Conservation (phyloP, 2,797 vertebrate genomes). For the Kryptolebias ocellatus region DNA sequence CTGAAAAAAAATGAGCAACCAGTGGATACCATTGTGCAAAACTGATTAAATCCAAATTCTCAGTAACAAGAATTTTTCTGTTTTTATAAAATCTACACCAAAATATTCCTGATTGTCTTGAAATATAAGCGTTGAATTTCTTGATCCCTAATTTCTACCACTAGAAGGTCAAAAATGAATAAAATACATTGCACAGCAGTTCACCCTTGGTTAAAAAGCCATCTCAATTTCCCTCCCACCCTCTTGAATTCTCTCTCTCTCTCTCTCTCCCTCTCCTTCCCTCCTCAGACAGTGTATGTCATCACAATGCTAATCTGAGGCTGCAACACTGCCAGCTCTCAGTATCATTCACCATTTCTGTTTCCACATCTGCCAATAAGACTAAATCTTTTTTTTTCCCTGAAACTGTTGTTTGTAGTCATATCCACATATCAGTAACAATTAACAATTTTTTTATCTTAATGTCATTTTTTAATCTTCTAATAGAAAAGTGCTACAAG, state of each 20-base stretch:
- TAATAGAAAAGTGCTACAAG: too few relatives aligned
- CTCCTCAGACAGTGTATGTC: slow-evolving; percentile 63
- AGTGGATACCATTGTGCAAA: slow-evolving; percentile 47
- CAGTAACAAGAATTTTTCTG: background rate
- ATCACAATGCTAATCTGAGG: slow-evolving; percentile 68
- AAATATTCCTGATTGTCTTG: slow-evolving; percentile 3
- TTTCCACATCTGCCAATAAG: slow-evolving; percentile 22
- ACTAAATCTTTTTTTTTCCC: slow-evolving; percentile 12
- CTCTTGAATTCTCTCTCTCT: slow-evolving; percentile 34
- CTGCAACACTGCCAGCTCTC: slow-evolving; percentile 48
- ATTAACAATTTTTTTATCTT: background rate
- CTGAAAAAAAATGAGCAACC: slow-evolving; percentile 32
- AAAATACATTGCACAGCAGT: slow-evolving; percentile 55
- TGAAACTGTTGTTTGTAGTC: background rate
- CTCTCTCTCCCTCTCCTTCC: slow-evolving; percentile 8
- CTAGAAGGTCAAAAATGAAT: slow-evolving; percentile 13
- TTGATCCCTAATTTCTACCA: slow-evolving; percentile 26
- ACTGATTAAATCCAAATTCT: slow-evolving; percentile 35
- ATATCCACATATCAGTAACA: background rate
- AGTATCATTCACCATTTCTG: slow-evolving; percentile 13
- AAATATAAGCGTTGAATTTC: slow-evolving; percentile 12
- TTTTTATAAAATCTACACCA: slow-evolving; percentile 11
- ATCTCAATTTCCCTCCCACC: slow-evolving; percentile 54
- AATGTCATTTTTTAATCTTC: too few relatives aligned
- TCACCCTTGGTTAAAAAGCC: slow-evolving; percentile 54